Evolutionary conservation across 2,113 vertebrate species (phyloP).

Genomic region (Eublepharis macularius): DNA sequence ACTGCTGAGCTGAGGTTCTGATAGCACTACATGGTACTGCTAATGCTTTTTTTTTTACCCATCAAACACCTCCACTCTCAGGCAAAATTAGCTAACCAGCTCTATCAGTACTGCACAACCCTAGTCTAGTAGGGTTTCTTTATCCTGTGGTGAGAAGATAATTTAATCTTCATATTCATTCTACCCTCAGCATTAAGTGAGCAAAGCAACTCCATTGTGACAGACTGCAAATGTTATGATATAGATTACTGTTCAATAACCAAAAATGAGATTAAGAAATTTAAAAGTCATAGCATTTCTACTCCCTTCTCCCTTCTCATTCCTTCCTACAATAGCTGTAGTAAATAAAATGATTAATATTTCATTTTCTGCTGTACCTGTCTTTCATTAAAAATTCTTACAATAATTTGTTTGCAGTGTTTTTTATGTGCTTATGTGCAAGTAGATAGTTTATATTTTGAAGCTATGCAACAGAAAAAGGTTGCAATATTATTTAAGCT

Average conservation of each 20-base stretch:
- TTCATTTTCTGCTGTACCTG: slow-evolving; percentile 63
- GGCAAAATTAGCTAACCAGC: slow-evolving; percentile 59
- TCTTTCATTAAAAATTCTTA: slow-evolving; percentile 40
- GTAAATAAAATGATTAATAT: slow-evolving; percentile 63
- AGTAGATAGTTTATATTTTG: slow-evolving; percentile 59
- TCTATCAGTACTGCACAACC: slow-evolving; percentile 61
- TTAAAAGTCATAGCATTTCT: slow-evolving; percentile 67
- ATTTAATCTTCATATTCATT: slow-evolving; percentile 77
- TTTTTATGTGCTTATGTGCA: slow-evolving; percentile 47
- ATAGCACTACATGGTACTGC: slow-evolving; percentile 25
- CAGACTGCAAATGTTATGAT: slow-evolving; percentile 62
- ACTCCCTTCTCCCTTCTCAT: neutral
- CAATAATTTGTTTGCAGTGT: slow-evolving; percentile 67
- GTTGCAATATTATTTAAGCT: slow-evolving; percentile 55
- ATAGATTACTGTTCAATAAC: slow-evolving; percentile 67
- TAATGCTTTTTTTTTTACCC: slow-evolving; percentile 47
- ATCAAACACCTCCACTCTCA: slow-evolving; percentile 62
- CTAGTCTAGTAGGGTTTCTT: slow-evolving; percentile 64
- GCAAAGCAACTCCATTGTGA: slow-evolving; percentile 65
- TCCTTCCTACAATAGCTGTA: slow-evolving; percentile 15
- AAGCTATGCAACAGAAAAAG: slow-evolving; percentile 63
- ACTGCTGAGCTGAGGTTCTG: slow-evolving; percentile 41
- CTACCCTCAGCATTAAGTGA: slow-evolving; percentile 66
- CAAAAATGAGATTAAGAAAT: slow-evolving; percentile 73
- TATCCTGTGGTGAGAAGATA: slow-evolving; percentile 73